phyloP scores from a whole-genome alignment of 2,888 invertebrate species.

The Isotomurus palustris region DNA sequence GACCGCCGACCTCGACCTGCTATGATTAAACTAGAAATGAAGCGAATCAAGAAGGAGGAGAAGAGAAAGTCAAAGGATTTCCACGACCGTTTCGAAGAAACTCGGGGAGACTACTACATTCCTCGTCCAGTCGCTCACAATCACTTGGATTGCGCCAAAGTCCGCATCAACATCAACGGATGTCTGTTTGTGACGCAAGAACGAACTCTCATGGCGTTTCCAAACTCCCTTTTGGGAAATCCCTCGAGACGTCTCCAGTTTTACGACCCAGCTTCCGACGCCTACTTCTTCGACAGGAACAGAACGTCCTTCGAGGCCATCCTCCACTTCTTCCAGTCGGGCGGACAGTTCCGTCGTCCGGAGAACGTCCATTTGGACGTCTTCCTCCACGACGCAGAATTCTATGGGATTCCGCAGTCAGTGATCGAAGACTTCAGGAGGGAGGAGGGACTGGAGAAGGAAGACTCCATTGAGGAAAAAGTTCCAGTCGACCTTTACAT shows the following conservation, averaged over 20 bases:
- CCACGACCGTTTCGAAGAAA: too few relatives aligned
- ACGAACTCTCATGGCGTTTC: constrained; percentile 17
- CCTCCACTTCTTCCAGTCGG: constrained; percentile 26
- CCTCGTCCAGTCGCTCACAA: constrained; percentile 13
- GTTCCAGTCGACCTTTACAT: constrained; percentile 53
- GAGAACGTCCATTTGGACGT: constrained; percentile 16
- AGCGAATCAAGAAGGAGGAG: neutral
- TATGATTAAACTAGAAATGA: neutral
- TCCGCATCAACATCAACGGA: constrained; percentile 22
- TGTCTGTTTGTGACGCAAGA: constrained; percentile 21
- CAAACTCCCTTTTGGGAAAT: constrained; percentile 21
- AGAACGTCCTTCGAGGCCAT: constrained; percentile 18
- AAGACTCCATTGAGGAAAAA: neutral
- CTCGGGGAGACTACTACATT: neutral
- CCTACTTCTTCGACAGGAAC: constrained; percentile 24
- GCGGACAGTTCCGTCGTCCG: constrained; percentile 27
- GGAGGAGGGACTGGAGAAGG: constrained; percentile 14
- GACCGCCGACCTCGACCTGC: neutral
- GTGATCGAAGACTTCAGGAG: constrained; percentile 8
- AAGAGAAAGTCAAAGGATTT: neutral
- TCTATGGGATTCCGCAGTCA: constrained; percentile 15
- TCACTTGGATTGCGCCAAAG: constrained; percentile 14
- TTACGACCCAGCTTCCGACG: constrained; percentile 17
- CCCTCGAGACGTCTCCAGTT: constrained; percentile 4
- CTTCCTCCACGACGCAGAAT: constrained; percentile 29